phyloP scores from a whole-genome alignment of 37 sponge, comb jelly and placozoan genomes.

The Bolinopsis microptera region DNA sequence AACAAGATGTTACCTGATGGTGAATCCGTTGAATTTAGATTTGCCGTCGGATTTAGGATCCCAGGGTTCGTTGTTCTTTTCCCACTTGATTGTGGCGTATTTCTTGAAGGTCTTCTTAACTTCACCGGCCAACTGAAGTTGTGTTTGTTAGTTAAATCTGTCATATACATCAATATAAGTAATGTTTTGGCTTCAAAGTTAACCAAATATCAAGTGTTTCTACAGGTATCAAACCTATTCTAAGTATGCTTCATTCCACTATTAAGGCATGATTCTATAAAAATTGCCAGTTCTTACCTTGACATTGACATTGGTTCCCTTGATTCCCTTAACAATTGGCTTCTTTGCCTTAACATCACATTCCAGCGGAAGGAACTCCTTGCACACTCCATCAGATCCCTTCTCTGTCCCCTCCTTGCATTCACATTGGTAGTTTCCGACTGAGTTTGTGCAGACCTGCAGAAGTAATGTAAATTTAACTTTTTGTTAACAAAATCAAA shows the following conservation, averaged over 20 bases:
- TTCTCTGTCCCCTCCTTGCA: not conserved
- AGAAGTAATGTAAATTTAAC: no score
- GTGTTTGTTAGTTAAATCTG: no score
- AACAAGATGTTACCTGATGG: no score
- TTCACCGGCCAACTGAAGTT: not conserved
- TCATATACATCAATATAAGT: no score
- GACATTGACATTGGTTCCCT: not conserved
- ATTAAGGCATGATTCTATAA: no score
- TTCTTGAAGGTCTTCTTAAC: not conserved
- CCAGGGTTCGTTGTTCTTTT: not conserved
- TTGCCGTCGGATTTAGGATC: not conserved
- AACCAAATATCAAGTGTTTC: no score
- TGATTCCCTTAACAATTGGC: not conserved
- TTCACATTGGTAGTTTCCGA: not conserved
- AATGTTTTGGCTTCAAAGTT: no score
- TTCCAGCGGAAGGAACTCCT: not conserved
- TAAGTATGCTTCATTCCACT: no score
- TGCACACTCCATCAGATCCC: not conserved
- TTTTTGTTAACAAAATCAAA: no score
- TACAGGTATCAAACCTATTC: no score
- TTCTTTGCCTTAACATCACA: not conserved
- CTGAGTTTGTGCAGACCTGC: not conserved
- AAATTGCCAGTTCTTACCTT: no score
- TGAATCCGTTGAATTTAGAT: not conserved
- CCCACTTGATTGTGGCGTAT: not conserved